Percentiles rank a stretch among this genome's conserved stretches.
Evolutionary conservation across 1,140 invertebrate genomes (phyloP).

Genomic region (Leptinotarsa undecemlineata): DNA sequence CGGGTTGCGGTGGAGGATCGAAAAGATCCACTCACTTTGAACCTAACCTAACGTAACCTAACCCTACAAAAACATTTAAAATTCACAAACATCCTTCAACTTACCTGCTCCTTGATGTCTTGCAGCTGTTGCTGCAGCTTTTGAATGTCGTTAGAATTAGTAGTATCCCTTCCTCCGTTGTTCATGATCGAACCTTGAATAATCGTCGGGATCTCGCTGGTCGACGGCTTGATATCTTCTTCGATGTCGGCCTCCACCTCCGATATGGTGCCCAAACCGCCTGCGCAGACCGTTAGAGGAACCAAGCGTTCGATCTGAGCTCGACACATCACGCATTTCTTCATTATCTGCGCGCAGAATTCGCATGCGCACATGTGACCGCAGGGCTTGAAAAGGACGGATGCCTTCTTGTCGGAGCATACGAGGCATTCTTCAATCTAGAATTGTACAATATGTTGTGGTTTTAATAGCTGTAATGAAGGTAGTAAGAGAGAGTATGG

Average conservation of each 20-base stretch:
- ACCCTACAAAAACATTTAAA: neutral
- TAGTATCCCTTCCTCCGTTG: slow-evolving; percentile 77
- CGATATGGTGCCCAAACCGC: slow-evolving; percentile 60
- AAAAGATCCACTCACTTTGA: no score
- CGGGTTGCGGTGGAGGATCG: no score
- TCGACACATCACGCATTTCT: slow-evolving; percentile 94
- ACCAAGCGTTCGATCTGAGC: slow-evolving; percentile 81
- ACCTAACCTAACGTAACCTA: no score
- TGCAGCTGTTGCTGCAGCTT: slow-evolving; percentile 95
- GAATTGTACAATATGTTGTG: slow-evolving; percentile 36
- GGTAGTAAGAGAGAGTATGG: no score
- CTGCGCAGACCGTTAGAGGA: slow-evolving; percentile 72
- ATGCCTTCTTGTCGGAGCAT: slow-evolving; percentile 90
- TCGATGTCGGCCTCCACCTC: slow-evolving; percentile 60
- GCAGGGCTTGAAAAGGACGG: slow-evolving; percentile 90
- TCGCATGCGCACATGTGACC: slow-evolving; percentile 94
- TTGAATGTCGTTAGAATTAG: slow-evolving; percentile 85
- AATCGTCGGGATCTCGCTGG: slow-evolving; percentile 46
- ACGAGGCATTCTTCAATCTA: slow-evolving; percentile 96
- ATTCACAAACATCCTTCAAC: slow-evolving; percentile 27
- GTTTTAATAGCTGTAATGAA: no score
- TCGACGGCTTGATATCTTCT: slow-evolving; percentile 52
- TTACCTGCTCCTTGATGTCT: slow-evolving; percentile 95
- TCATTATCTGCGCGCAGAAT: slow-evolving; percentile 90
- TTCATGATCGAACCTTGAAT: slow-evolving; percentile 70